phyloP scores from a whole-genome alignment of 2,888 invertebrate genomes.

The Trachelus tabidus region DNA sequence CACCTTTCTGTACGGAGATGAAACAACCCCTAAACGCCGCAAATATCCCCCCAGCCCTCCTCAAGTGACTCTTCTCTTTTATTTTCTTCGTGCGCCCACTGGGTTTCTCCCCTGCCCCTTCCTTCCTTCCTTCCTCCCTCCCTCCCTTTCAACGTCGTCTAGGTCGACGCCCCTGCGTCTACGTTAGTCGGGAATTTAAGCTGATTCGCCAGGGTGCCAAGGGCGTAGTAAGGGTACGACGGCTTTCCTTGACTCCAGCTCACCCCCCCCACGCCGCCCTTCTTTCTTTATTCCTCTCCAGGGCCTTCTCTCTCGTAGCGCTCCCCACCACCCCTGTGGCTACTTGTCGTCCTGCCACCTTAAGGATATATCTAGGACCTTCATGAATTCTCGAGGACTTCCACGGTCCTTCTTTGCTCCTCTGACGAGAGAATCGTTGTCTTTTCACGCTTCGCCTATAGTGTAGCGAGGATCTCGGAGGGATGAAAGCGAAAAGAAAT shows the following conservation, averaged over 20 bases:
- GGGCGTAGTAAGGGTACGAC: background rate
- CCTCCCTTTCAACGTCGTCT: background rate
- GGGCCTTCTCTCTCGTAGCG: background rate
- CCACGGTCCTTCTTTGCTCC: background rate
- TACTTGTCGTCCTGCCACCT: background rate
- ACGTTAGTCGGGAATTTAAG: background rate
- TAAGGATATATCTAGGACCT: background rate
- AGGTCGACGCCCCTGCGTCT: background rate
- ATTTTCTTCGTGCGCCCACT: background rate
- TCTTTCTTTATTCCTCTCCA: slow-evolving; percentile 15
- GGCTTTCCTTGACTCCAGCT: background rate
- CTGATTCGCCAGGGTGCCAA: background rate
- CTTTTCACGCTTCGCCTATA: background rate
- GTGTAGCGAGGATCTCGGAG: background rate
- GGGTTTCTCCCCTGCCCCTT: background rate
- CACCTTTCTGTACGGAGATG: background rate
- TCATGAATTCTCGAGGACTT: background rate
- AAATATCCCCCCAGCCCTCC: background rate
- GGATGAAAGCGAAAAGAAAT: background rate
- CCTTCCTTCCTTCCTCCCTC: no score
- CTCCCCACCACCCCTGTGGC: background rate
- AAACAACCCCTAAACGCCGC: background rate
- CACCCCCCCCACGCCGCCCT: slow-evolving; percentile 4
- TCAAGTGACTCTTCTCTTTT: background rate
- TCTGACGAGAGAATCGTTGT: background rate